Evolutionary conservation across 2,888 invertebrate genomes (phyloP), one percentile per base, ranked within the genome.

Genomic region (Hermaeophaga mercurialis): DNA sequence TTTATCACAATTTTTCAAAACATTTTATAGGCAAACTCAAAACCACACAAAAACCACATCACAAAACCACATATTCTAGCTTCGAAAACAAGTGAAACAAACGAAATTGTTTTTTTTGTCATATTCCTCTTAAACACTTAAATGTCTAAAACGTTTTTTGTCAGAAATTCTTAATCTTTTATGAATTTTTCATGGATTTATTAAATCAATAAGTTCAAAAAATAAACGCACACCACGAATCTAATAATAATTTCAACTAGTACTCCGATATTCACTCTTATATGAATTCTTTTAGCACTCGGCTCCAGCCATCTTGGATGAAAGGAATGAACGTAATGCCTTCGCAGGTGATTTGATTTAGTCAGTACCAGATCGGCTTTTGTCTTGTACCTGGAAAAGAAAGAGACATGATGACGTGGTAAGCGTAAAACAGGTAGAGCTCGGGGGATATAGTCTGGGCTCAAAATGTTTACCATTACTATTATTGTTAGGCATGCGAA

Each of bases 281-380:
- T 65, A 63, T 64, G 73, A 72, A 73, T 74, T 75, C 74, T 74
- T 70, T 70, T 60, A 63, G 59, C 59, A 63, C 59, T 52, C 15
- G 22, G 65, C 60, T 54, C 66, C 70, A 72, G 75, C 75, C 75
- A 75, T 75, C 66, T 71, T 71, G 66, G 64, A 62, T 26, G 62
- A 62, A 64, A 66, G 72, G 74, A 75, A 74, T 75, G 75, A 74
- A 73, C 70, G 73, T 73, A 73, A 71, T 65, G 65, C 48, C 55
- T 58, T 54, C 58, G 47, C 62, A 58, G 62, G 57, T 58, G 62
- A 56, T 45, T 62, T 62, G 58, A 56, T 60, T 58, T 58, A 41
- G 58, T 56, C 57, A 43, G 56, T 59, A 61, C 62, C 55, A 53
- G 59, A 58, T 57, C 36, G 46, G 47, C 56, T 57, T 62, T 62